Conservation (phyloP, 2,113 vertebrate genomes). For the Leptocoma aspasia region DNA sequence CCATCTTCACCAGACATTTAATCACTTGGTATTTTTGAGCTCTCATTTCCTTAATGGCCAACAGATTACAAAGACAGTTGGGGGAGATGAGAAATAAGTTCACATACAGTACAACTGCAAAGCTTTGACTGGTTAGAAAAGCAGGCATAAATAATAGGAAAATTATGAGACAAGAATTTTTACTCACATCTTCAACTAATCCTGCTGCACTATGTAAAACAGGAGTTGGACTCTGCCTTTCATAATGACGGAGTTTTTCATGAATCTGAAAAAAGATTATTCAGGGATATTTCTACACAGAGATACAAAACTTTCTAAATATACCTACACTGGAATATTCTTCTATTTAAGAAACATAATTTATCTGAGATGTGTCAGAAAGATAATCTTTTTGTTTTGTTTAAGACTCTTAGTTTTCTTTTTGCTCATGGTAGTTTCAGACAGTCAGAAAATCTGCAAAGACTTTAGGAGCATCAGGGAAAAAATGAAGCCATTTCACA, state of each 20-base stretch:
- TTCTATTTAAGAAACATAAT: background rate
- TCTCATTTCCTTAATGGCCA: background rate
- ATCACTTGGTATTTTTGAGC: background rate
- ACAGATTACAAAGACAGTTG: background rate
- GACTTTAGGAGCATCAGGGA: background rate
- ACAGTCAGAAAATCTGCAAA: background rate
- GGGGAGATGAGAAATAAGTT: background rate
- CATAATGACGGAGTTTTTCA: constrained; percentile 88
- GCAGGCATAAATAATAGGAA: background rate
- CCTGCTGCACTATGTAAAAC: constrained; percentile 87
- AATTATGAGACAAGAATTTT: background rate
- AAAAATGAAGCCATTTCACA: background rate
- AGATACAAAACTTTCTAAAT: background rate
- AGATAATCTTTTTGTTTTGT: background rate
- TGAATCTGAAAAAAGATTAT: constrained; percentile 83
- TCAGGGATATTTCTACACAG: background rate
- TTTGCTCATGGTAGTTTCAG: background rate
- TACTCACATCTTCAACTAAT: constrained; percentile 89
- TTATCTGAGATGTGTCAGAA: background rate
- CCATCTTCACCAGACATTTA: background rate
- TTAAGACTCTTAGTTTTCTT: background rate
- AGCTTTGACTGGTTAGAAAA: background rate
- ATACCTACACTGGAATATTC: background rate
- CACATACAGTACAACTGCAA: background rate
- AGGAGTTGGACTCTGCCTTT: constrained; percentile 86